A percentile compares a stretch with the other conserved stretches of the same genome.
These are phyloP conservation scores for Leptoclinus maculatus DNA, from an alignment of 2,797 vertebrate genomes.

Conservation along the genomic window DNA sequence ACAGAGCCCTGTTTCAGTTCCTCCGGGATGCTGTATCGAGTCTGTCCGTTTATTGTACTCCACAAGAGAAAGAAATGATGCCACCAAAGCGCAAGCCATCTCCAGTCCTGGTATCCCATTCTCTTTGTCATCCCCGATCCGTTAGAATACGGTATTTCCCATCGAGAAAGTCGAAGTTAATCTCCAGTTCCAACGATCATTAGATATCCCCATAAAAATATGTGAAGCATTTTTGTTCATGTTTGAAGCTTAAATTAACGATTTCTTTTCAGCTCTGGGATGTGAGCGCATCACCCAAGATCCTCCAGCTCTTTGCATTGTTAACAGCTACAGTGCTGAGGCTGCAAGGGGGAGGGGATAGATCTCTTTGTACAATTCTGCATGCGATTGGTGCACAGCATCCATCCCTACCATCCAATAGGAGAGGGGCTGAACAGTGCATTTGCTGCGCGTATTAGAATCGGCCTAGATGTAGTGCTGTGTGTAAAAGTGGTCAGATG, in stretches of 20 bases:
- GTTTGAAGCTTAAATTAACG: not conserved
- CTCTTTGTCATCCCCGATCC: slow-evolving; percentile 59
- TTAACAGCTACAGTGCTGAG: slow-evolving; percentile 26
- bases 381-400: slow-evolving; percentile 48
- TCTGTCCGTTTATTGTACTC: slow-evolving; percentile 79
- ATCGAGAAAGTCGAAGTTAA: slow-evolving; percentile 2
- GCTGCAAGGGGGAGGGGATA: slow-evolving; percentile 70
- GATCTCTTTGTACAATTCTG: slow-evolving; percentile 73
- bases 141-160: slow-evolving; percentile 27
- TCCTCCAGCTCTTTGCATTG: slow-evolving; percentile 33
- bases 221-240: slow-evolving; percentile 8
- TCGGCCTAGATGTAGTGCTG: slow-evolving; percentile 4
- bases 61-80: slow-evolving; percentile 71
- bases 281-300: slow-evolving; percentile 36
- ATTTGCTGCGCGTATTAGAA: not conserved
- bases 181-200: slow-evolving; percentile 12
- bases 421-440: not conserved
- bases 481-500: not conserved
- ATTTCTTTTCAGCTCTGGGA: not conserved
- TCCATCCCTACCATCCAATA: slow-evolving; percentile 44
- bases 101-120: slow-evolving; percentile 61
- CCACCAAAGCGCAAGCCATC: slow-evolving; percentile 67
- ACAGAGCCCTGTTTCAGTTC: slow-evolving; percentile 85
- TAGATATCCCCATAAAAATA: not conserved
- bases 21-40: slow-evolving; percentile 88